Evolutionary conservation across 2,113 vertebrate genomes (phyloP).

Genomic region (Montifringilla adamsi): DNA sequence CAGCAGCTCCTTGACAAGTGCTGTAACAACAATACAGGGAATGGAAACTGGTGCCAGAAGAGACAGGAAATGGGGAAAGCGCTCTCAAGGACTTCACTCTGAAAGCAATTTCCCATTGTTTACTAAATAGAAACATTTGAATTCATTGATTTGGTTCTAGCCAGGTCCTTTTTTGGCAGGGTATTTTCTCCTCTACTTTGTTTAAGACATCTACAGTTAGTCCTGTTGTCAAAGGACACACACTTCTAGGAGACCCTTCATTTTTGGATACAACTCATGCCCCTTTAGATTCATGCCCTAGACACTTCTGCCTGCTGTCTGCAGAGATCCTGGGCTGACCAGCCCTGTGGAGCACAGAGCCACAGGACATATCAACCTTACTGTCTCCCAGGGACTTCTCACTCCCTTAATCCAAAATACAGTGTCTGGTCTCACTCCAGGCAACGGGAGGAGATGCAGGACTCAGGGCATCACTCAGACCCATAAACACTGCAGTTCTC

Average conservation of each 20-base stretch:
- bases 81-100: not conserved
- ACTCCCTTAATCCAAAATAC: not conserved
- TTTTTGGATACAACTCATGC: not conserved
- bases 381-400: not conserved
- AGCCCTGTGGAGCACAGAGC: not conserved
- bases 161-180: not conserved
- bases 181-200: not conserved
- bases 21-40: not conserved
- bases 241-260: not conserved
- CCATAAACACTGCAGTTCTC: not conserved
- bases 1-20: not conserved
- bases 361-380: not conserved
- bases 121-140: not conserved
- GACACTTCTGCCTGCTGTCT: not conserved
- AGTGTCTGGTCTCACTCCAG: not conserved
- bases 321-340: not conserved
- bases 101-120: not conserved
- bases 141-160: not conserved
- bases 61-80: not conserved
- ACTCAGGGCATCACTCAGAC: not conserved
- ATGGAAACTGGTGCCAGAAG: not conserved
- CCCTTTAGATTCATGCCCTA: not conserved
- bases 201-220: not conserved
- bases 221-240: not conserved
- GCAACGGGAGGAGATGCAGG: not conserved